Percentiles rank a stretch among this genome's conserved stretches.
phyloP scores from a whole-genome alignment of 2,113 vertebrate species.

The Garra rufa region DNA sequence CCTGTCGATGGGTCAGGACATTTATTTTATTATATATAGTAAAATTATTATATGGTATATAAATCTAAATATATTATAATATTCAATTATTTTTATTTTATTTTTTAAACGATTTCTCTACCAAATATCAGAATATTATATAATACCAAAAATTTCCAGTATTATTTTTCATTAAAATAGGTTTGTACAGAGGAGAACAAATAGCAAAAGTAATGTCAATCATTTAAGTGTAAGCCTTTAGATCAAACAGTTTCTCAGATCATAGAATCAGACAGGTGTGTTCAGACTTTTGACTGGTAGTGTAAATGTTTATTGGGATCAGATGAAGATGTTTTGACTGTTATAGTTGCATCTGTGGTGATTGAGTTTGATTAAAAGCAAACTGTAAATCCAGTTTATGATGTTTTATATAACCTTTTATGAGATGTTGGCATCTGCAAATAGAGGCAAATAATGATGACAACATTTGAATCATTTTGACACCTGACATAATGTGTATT shows the following conservation, averaged over 20 bases:
- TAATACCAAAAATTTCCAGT: not conserved
- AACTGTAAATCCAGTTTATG: conserved; percentile 1
- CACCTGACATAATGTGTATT: conserved; percentile 34
- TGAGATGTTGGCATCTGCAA: conserved; percentile 3
- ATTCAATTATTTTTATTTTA: no score
- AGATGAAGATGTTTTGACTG: conserved; percentile 27
- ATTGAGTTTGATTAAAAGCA: conserved; percentile 38
- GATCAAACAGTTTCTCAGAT: not conserved
- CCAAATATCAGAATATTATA: not conserved
- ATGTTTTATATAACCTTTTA: conserved; percentile 37
- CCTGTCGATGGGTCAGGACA: no score
- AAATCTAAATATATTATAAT: not conserved
- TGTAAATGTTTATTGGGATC: conserved; percentile 25
- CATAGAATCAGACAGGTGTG: not conserved
- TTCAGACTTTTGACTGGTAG: not conserved
- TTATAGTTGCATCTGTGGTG: conserved; percentile 33
- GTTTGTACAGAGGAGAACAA: not conserved
- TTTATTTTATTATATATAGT: no score
- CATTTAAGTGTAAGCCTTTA: not conserved
- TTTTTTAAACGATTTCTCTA: not conserved
- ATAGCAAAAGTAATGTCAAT: not conserved
- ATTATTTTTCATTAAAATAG: not conserved
- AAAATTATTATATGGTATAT: not conserved
- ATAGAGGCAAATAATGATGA: conserved; percentile 43
- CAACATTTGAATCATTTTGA: conserved; percentile 43